Evolutionary conservation across 1,140 invertebrate species (phyloP), one percentile per base, ranked within the genome.

Genomic region (Solenopsis fugax): DNA sequence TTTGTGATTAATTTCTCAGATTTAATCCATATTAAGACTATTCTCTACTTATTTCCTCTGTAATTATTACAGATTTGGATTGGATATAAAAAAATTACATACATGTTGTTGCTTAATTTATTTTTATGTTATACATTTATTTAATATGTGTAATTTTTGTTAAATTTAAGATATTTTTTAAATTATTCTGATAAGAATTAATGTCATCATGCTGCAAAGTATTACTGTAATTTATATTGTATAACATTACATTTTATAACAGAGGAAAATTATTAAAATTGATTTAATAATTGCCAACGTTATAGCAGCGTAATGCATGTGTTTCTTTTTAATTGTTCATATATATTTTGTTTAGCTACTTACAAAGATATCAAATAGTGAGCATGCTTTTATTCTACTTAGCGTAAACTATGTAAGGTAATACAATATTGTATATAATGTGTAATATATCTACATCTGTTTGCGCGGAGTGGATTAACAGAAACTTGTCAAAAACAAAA

Each of bases 361-460:
- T 91, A 88, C 85, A 73, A 52, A 89, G 58, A 85, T 89, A 78
- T 85, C 82, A 85, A 80, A 86, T 89, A 76, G 78, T 88, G 87
- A 82, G 67, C 88, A 91, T 90, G 88, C 90, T 91, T 72, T 69
- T 60, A 73, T 88, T 85, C 72, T 82, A 87, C 62, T 89, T 89
- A 84, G 89, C 88, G 89, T 86, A 82, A 88, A 91, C 67, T 89
- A 73, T 82, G 29, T 81, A 84, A 73, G 72, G 52, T 89, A 80
- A 72, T 84, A 89, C 85, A 87, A 71, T 86, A 85, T 81, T 82
- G 75, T 88, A 91, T 72, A 75, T 50, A 84, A 86, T 82, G 88
- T 88, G 58, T 89, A 73, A 89, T 87, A 87, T 86, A 82, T 89
- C 62, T 80, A 76, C 34, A 4, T 76, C 54, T 71, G 69, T 62